Conservation (phyloP, 2,113 vertebrate genomes). For the Etia nguti region DNA sequence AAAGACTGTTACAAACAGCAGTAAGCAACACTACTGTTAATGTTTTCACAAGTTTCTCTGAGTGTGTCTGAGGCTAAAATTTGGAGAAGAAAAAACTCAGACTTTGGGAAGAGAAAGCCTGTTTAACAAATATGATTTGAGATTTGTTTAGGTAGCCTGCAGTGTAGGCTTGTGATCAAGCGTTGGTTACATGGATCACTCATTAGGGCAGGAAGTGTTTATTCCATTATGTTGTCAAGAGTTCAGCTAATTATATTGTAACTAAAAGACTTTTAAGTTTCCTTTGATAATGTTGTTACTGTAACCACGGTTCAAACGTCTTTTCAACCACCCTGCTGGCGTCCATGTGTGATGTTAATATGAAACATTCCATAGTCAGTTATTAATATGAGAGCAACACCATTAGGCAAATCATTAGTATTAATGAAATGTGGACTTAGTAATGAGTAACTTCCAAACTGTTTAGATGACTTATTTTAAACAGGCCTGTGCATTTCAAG, state of each 20-base stretch:
- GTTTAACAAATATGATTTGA: neutral
- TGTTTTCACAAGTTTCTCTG: neutral
- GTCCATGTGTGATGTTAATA: neutral
- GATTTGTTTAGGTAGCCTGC: neutral
- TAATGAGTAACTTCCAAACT: neutral
- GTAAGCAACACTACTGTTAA: neutral
- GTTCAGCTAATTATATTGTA: neutral
- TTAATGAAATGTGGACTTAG: neutral
- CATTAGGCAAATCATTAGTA: neutral
- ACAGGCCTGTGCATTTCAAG: neutral
- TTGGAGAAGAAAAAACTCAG: neutral
- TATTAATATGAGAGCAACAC: neutral
- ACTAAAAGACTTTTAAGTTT: neutral
- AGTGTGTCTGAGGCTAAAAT: neutral
- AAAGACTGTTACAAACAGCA: neutral
- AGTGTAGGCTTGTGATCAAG: neutral
- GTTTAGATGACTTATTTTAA: neutral
- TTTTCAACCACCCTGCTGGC: neutral
- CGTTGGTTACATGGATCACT: neutral
- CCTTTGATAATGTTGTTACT: neutral
- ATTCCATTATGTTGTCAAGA: neutral
- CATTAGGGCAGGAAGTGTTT: neutral
- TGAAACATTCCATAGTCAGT: neutral
- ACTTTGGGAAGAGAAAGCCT: neutral
- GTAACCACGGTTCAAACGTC: neutral